Evolutionary conservation across 2,888 invertebrate genomes (phyloP).

Genomic region (Xestia rhomboidea): DNA sequence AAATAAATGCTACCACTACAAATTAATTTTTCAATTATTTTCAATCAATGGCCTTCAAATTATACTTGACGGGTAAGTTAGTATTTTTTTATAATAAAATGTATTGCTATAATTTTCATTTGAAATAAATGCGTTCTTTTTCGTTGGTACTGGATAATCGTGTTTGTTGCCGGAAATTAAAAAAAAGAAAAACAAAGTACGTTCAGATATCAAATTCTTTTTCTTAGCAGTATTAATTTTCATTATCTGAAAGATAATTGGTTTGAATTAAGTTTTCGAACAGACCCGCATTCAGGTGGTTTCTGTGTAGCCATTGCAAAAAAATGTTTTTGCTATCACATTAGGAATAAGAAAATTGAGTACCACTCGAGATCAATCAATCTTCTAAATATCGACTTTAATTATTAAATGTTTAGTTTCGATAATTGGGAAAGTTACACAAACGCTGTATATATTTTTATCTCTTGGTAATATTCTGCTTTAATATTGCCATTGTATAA

Average conservation of each 20-base stretch:
- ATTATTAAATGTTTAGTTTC: not conserved
- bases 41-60: not conserved
- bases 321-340: not conserved
- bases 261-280: constrained; percentile 39
- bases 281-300: constrained; percentile 50
- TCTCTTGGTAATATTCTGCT: not conserved
- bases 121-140: not conserved
- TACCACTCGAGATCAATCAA: not conserved
- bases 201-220: not conserved
- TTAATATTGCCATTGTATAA: constrained; percentile 56
- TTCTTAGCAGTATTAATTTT: not conserved
- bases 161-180: not conserved
- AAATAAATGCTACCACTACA: not conserved
- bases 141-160: too few relatives aligned
- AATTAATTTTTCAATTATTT: not conserved
- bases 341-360: not conserved
- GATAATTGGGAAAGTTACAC: not conserved
- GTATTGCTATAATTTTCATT: not conserved
- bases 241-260: not conserved
- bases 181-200: not conserved
- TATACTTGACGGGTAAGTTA: not conserved
- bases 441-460: not conserved
- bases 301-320: constrained; percentile 53
- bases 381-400: not conserved
- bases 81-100: not conserved